A percentile compares a stretch with the other conserved stretches of the same genome.
phyloP scores from a whole-genome alignment of 2,888 invertebrate genomes.

The Hypercompe scribonia region DNA sequence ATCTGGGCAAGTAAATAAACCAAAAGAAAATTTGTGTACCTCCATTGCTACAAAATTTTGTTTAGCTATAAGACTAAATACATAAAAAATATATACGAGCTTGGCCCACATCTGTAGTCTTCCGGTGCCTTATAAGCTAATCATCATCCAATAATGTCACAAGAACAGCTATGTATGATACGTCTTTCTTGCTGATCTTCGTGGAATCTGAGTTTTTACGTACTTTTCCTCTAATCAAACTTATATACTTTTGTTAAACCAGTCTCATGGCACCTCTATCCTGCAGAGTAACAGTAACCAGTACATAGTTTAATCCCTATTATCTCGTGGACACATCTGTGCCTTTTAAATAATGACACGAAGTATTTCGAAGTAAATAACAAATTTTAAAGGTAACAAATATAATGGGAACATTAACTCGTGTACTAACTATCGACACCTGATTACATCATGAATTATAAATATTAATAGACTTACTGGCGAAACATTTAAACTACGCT shows the following conservation, averaged over 20 bases:
- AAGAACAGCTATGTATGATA: constrained; percentile 26
- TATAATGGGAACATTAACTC: constrained; percentile 14
- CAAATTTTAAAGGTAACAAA: constrained; percentile 33
- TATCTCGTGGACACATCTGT: neutral
- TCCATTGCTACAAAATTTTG: constrained; percentile 17
- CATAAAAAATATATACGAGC: constrained; percentile 54
- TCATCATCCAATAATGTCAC: constrained; percentile 36
- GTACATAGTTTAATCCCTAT: neutral
- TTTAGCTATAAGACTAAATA: constrained; percentile 35
- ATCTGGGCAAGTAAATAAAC: constrained; percentile 10
- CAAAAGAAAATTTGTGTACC: constrained; percentile 12
- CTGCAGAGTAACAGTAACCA: constrained; percentile 10
- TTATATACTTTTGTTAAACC: constrained; percentile 23
- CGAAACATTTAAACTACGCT: constrained; percentile 6
- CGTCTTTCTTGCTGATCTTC: constrained; percentile 15
- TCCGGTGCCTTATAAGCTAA: constrained; percentile 48
- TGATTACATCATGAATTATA: constrained; percentile 9
- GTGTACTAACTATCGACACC: constrained; percentile 12
- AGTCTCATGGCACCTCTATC: constrained; percentile 39
- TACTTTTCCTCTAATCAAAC: neutral
- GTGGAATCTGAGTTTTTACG: neutral
- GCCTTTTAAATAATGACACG: constrained; percentile 21
- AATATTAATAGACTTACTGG: constrained; percentile 6
- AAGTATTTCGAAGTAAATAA: constrained; percentile 34
- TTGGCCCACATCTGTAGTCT: constrained; percentile 51